A percentile compares a stretch with the other conserved stretches of the same genome.
These are phyloP conservation scores for Drosophila falleni DNA, from an alignment of 2,888 invertebrate genomes.

Conservation along the genomic window DNA sequence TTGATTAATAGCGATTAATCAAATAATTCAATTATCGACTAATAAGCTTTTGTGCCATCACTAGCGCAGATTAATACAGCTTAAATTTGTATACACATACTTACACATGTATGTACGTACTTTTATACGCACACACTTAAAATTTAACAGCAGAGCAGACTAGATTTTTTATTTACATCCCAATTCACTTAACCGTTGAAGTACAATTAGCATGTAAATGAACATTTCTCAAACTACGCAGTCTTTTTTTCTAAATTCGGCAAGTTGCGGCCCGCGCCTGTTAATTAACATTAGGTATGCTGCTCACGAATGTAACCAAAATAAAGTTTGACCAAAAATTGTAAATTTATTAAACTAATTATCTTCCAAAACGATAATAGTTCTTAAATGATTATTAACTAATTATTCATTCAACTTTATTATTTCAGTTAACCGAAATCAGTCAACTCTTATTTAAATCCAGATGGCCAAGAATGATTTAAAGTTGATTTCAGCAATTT, in stretches of 20 bases:
- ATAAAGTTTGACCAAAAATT: neutral
- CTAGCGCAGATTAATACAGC: too few species aligned
- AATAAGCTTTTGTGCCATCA: too few species aligned
- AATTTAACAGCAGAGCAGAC: slow-evolving; percentile 12
- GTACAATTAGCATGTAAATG: slow-evolving; percentile 4
- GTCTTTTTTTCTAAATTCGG: slow-evolving; percentile 16
- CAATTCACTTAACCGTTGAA: slow-evolving; percentile 19
- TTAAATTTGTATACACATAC: neutral
- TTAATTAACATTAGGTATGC: slow-evolving; percentile 16
- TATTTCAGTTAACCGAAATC: neutral
- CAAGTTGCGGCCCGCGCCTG: slow-evolving; percentile 17
- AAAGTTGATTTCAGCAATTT: too few species aligned
- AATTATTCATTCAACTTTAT: neutral
- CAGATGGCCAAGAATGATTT: too few species aligned
- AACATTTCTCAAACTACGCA: slow-evolving; percentile 24
- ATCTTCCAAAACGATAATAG: neutral
- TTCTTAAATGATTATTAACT: neutral
- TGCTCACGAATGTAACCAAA: slow-evolving; percentile 13
- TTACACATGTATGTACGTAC: slow-evolving; percentile 4
- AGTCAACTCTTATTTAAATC: neutral
- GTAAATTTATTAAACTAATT: neutral
- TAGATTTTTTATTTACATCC: slow-evolving; percentile 7
- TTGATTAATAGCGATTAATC: too few species aligned
- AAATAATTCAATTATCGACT: too few species aligned
- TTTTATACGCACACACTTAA: slow-evolving; percentile 3